Conservation (phyloP, 2,797 vertebrate genomes). For the Decapterus maruadsi region DNA sequence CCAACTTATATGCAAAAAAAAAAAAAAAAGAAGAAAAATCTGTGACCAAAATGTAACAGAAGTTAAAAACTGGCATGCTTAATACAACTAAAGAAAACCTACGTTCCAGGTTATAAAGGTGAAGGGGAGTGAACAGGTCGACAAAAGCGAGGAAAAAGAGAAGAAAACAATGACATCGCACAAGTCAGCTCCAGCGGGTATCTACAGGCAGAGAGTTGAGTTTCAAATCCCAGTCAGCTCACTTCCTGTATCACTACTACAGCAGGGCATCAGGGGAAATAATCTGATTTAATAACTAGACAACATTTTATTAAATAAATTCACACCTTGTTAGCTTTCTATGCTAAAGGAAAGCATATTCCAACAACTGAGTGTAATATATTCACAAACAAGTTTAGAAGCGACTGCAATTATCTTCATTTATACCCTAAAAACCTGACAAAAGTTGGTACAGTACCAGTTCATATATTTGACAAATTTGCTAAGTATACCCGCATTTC, state of each 20-base stretch:
- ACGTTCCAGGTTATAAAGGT: conserved; percentile 36
- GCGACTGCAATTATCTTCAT: conserved; percentile 22
- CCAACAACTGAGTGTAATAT: conserved; percentile 10
- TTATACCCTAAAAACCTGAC: conserved; percentile 18
- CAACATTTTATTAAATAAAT: not conserved
- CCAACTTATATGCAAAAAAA: conserved; percentile 51
- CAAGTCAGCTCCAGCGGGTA: conserved; percentile 29
- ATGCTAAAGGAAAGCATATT: conserved; percentile 51
- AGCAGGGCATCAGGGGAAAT: conserved; percentile 13
- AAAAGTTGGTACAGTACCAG: not conserved
- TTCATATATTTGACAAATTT: conserved; percentile 18
- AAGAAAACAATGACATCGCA: conserved; percentile 36
- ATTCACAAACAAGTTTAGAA: conserved; percentile 1
- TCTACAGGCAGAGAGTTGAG: conserved; percentile 6
- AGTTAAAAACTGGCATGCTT: conserved; percentile 69
- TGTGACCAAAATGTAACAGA: conserved; percentile 73
- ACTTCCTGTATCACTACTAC: conserved; percentile 19
- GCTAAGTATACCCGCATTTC: conserved; percentile 29
- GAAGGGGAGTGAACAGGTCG: conserved; percentile 47
- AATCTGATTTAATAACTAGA: conserved; percentile 22
- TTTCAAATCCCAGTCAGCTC: not conserved
- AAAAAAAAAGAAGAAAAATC: conserved; percentile 51
- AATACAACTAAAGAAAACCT: conserved; percentile 55
- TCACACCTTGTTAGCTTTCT: conserved; percentile 34
- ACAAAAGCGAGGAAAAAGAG: conserved; percentile 25